Base-by-base conservation (phyloP, 2,797 vertebrate genomes). In the Trachops cirrhosus region DNA sequence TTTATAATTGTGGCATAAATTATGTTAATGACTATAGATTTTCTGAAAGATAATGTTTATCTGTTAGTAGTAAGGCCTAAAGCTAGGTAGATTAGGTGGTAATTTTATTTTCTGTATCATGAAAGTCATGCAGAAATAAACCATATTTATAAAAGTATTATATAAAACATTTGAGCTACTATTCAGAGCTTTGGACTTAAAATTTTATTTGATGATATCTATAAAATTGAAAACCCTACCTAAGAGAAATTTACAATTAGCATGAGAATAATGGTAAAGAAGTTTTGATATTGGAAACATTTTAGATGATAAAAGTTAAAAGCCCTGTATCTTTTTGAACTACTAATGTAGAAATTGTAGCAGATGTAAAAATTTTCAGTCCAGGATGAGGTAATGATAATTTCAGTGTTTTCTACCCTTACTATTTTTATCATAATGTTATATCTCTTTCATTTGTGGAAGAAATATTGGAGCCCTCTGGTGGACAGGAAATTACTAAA, bases 401-500 rank as follows among this genome's bases (percentile, higher is more conserved):
- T 67, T 95, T 52, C n/a, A 22, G 14, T 71, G 89, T 92, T 73
- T 87, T 37, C 37, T 39, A 41, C 79, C 59, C 26, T 94, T 90
- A 70, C 26, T 93, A 80, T 70, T 96, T 94, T 94, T 86, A 79
- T 93, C 75, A 70, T 91, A 50, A 85, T 78, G 32, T 86, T 83
- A 2, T 26, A 37, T 71, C 44, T 85, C 64, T 96, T 93, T 71
- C 50, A 54, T 92, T 90, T 90, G 73, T 75, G 79, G 37, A 94
- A 96, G 94, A 97, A 97, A 96, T 97, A 89, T 88, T 93, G 96
- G 97, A 96, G 97, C 97, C 97, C 97, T 97, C 97, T 98, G 96
- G 95, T 98, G 97, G 97, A 96, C 93, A 96, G 94, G 88, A 97
- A 94, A 68, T 97, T 77, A 92, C 70, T 83, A 62, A 92, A 97